Base-by-base conservation (phyloP, 2,113 vertebrate genomes). In the Pteronura brasiliensis region DNA sequence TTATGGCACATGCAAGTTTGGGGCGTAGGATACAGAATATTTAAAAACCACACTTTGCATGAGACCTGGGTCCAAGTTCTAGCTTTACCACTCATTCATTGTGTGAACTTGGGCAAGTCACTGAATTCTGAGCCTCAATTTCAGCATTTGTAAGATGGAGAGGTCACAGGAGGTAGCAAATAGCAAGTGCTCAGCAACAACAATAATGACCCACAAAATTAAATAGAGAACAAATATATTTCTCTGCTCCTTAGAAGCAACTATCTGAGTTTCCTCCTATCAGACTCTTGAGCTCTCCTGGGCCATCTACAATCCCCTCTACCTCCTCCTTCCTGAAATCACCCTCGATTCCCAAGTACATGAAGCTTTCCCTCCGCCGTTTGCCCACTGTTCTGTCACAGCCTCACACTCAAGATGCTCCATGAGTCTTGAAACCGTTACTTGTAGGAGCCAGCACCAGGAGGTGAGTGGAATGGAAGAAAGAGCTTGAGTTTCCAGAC, bases 101-200 rank as follows among this genome's bases (percentile, higher is more conserved):
- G 90, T 90, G 59, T 96, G 88, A 97, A 52, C 80, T 90, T 93
- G 57, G 71, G 29, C 49, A 90, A 90, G 69, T 84, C 95, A 95
- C 17, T 93, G 71, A 61, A 93, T 76, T 90, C 63, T 90, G 71
- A 79, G 88, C 81, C 88, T 92, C 81, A 94, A 34, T 97, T 87
- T 92, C 55, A 55, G 89, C 61, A 63, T 77, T 47, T 92, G 34
- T 88, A 88, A 95, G 63, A 88, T 77, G 34, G 15, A 80, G 69
- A 94, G 18, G 17, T 61, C 55, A 88, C 27, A 95, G 42, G 23
- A 84, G 44, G 39, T 39, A 89, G 69, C 29, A 88, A 47, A 52
- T 1, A 93, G 34, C 18, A 81, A 6, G 4, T 25, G 15, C 69
- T 65, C 36, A 71, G 36, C 79, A 80, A 80, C 3, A 95, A 13